These are phyloP conservation scores for Chlamydotis undulata DNA, from an alignment of 2,113 vertebrate genomes.

Conservation along the genomic window DNA sequence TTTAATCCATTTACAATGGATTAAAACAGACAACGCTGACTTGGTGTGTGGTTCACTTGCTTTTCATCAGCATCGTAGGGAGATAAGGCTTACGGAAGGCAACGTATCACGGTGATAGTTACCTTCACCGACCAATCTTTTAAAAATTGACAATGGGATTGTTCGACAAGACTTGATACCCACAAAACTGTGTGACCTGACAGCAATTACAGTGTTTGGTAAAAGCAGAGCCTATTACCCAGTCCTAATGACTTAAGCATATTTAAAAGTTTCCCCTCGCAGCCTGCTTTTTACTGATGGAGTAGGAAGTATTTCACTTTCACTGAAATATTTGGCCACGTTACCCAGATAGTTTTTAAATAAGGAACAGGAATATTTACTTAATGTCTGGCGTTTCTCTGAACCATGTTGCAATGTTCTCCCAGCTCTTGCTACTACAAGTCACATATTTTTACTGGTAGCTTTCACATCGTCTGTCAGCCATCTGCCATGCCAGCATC, in stretches of 20 bases:
- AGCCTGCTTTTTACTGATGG: not conserved
- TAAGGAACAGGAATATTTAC: not conserved
- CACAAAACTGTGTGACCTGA: not conserved
- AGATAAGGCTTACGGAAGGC: conserved; percentile 7
- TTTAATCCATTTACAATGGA: conserved; percentile 46
- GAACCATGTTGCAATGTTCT: not conserved
- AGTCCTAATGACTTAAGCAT: conserved; percentile 35
- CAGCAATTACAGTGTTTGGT: not conserved
- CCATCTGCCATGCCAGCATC: not conserved
- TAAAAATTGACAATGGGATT: not conserved
- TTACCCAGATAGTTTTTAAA: not conserved
- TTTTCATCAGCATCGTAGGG: not conserved
- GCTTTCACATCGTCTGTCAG: not conserved
- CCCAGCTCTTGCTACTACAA: not conserved
- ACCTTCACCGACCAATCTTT: not conserved
- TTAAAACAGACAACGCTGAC: not conserved
- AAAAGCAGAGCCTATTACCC: not conserved
- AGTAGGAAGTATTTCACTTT: not conserved
- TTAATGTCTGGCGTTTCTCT: not conserved
- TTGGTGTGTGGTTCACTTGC: not conserved
- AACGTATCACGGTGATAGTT: not conserved
- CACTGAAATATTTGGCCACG: not conserved
- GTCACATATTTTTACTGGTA: not conserved
- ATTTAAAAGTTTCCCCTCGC: not conserved
- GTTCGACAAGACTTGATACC: not conserved